Conservation (phyloP, 2,797 vertebrate genomes). For the Neomorphus geoffroyi region DNA sequence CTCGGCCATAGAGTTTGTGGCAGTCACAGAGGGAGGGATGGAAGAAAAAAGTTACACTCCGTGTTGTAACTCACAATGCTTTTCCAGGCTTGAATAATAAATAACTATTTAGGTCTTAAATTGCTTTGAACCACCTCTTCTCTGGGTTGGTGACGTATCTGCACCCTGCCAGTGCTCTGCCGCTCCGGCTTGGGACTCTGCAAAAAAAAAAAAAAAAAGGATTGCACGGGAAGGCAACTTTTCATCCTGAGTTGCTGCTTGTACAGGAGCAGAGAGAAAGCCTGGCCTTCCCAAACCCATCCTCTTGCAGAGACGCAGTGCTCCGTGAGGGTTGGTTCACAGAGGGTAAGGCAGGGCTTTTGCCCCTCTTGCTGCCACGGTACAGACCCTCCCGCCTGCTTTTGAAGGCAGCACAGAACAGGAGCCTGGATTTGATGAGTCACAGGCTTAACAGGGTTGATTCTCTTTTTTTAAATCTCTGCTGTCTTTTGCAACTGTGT, state of each 20-base stretch:
- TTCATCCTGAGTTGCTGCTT: rapidly evolving
- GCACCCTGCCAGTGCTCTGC: not conserved
- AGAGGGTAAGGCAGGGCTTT: not conserved
- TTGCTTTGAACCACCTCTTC: not conserved
- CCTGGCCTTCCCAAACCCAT: not conserved
- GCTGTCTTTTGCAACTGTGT: constrained; percentile 6
- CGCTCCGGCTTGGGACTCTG: not conserved
- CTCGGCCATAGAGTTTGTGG: not conserved
- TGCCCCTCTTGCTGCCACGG: not conserved
- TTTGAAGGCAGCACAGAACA: not conserved
- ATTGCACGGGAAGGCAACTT: not conserved
- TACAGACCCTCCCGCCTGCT: not conserved
- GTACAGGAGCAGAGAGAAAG: not conserved
- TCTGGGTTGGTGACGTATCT: not conserved
- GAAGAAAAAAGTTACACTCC: rapidly evolving
- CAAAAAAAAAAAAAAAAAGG: not conserved
- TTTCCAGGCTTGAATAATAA: not conserved
- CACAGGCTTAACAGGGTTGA: not conserved
- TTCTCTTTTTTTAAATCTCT: not conserved
- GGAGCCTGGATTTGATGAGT: constrained; percentile 41
- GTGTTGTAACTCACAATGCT: not conserved
- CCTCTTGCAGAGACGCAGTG: rapidly evolving
- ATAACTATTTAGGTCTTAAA: not conserved
- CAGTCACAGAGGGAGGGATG: not conserved
- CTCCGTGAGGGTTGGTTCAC: rapidly evolving